Evolutionary conservation across 2,888 invertebrate genomes (phyloP), one percentile per base, ranked within the genome.

Genomic region (Nomada fabriciana): DNA sequence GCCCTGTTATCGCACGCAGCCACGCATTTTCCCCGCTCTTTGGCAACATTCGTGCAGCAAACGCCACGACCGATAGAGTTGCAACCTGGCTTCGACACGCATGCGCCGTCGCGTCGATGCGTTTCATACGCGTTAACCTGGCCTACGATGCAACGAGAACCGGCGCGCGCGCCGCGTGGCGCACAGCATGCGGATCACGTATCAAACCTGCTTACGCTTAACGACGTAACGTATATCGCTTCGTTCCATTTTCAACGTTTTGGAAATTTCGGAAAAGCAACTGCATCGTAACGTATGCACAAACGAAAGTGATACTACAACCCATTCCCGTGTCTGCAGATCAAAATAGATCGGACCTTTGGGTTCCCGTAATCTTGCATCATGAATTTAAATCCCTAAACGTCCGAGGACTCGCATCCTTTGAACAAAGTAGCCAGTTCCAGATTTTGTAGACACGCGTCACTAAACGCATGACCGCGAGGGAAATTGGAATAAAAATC

Each of bases 61-160:
- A 67, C 59, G 13, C 52, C 68, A 63, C 67, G 68, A 13, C 36
- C 63, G 65, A 63, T 61, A 59, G 65, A 43, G 11, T 11, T 57
- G 64, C n/a, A 57, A 65, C 59, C 43, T 67, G 63, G 69, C 73
- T 4, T 57, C 2, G 59, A 36, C 42, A 73, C 85, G 85, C 87
- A 79, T 42, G 87, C 87, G 87, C 80, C 36, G 43, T 47, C 15
- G 59, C 25, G 25, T 25, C 25, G 25, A 52, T 18, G 36, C 55
- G 71, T 42, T 72, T 71, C 57, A 72, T 79, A 79, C 86, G 74
- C 82, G 88, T 73, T 77, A 82, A 74, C 80, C 77, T 74, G 53
- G 42, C 76, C 82, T 77, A 60, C 73, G 60, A 78, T 80, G 80
- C 84, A 78, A 77, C 80, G 25, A 25, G 2, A 25, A 25, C 63